These are phyloP conservation scores for human (Homo sapiens) DNA, from an alignment of 2,113 vertebrate genomes.

Conservation along the genomic window DNA sequence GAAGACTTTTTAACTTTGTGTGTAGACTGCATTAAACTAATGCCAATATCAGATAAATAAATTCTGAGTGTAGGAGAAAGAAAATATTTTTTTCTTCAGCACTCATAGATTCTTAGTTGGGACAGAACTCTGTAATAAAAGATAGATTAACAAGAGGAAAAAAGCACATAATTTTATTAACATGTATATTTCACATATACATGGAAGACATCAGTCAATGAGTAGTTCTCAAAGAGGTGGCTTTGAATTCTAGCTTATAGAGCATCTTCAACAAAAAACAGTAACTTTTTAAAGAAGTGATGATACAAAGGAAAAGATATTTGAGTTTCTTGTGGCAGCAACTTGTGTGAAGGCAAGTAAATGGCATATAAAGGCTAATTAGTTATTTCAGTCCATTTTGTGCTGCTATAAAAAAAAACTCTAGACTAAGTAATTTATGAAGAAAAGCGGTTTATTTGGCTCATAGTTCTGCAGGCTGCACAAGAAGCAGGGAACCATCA, in stretches of 20 bases:
- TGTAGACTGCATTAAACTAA: neutral
- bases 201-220: neutral
- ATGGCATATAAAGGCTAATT: neutral
- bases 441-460: neutral
- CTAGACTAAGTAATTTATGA: neutral
- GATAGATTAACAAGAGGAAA: neutral
- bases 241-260: neutral
- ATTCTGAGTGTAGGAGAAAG: neutral
- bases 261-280: neutral
- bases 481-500: neutral
- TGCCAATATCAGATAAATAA: neutral
- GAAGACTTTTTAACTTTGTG: neutral
- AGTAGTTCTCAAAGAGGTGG: neutral
- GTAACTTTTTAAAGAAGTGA: neutral
- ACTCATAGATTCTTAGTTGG: neutral
- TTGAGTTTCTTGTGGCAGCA: neutral
- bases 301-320: neutral
- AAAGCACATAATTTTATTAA: too few species aligned
- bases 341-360: neutral
- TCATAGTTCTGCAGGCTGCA: neutral
- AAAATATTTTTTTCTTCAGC: neutral
- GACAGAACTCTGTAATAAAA: neutral
- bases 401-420: neutral
- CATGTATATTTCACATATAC: neutral
- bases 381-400: neutral